Conservation (phyloP, 1,140 invertebrate genomes). For the Drosophila ercepeae region DNA sequence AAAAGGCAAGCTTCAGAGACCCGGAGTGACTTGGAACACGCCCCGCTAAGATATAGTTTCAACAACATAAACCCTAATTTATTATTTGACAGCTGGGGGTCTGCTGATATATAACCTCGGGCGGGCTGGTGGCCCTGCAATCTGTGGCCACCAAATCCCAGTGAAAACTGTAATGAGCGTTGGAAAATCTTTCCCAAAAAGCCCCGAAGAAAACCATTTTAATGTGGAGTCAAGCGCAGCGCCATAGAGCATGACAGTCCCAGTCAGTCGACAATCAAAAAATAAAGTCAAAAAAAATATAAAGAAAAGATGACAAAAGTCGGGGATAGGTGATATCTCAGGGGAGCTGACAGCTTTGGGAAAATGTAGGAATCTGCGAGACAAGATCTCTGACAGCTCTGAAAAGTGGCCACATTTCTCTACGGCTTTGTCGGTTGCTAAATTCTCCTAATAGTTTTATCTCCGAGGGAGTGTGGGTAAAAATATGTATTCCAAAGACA, state of each 20-base stretch:
- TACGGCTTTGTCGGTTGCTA: conserved; percentile 72
- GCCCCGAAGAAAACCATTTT: conserved; percentile 43
- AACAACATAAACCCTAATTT: conserved; percentile 71
- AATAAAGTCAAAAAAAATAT: conserved; percentile 19
- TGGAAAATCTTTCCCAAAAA: conserved; percentile 57
- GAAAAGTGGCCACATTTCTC: conserved; percentile 79
- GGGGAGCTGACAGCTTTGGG: conserved; percentile 71
- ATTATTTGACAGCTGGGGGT: conserved; percentile 67
- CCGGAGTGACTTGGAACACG: not conserved
- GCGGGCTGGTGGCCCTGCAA: conserved; percentile 39
- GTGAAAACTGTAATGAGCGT: conserved; percentile 73
- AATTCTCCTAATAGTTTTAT: conserved; percentile 81
- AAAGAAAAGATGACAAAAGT: conserved; percentile 69
- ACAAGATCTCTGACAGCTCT: conserved; percentile 62
- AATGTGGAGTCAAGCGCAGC: conserved; percentile 70
- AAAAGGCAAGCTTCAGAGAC: conserved; percentile 43
- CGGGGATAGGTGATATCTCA: conserved; percentile 49
- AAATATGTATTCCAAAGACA: conserved; percentile 34
- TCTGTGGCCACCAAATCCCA: conserved; percentile 50
- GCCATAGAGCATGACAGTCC: conserved; percentile 72
- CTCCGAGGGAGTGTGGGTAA: conserved; percentile 47
- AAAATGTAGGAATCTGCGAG: conserved; percentile 42
- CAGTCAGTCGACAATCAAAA: conserved; percentile 19
- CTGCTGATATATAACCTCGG: conserved; percentile 63
- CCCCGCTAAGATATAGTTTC: conserved; percentile 63